Conservation (phyloP, 2,113 vertebrate species). For the Telmatochromis sp. region DNA sequence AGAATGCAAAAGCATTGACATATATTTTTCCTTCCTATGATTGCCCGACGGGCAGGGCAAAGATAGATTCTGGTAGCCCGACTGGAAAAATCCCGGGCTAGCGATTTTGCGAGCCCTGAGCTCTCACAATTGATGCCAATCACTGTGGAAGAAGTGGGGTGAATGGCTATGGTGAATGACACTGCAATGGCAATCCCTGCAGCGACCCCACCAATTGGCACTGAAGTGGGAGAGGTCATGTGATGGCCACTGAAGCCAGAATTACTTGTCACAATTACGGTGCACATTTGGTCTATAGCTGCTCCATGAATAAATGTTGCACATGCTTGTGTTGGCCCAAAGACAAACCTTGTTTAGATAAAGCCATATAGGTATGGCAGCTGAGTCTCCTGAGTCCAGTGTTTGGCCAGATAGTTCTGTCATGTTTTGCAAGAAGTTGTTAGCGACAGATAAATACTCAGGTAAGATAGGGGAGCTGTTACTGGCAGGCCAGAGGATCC, state of each 20-base stretch:
- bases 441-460: background rate
- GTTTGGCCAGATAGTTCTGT: background rate
- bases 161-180: background rate
- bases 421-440: background rate
- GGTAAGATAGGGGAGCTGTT: background rate
- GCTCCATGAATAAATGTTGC: background rate
- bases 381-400: background rate
- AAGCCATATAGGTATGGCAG: background rate
- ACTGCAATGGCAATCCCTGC: background rate
- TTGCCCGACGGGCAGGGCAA: too few species aligned
- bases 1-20: too few species aligned
- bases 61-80: too few species aligned
- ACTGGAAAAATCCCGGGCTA: too few species aligned
- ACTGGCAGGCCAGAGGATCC: background rate
- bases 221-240: background rate
- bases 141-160: background rate
- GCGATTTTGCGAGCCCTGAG: too few species aligned
- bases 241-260: background rate
- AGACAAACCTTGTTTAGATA: background rate
- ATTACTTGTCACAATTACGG: background rate
- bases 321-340: background rate
- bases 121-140: background rate
- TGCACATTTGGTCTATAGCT: background rate
- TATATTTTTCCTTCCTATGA: too few species aligned
- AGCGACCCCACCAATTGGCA: background rate